Evolutionary conservation across 53 echinoderm and acorn worm species (phyloP), one percentile per base, ranked within the genome.

Genomic region (Apostichopus leukothele): DNA sequence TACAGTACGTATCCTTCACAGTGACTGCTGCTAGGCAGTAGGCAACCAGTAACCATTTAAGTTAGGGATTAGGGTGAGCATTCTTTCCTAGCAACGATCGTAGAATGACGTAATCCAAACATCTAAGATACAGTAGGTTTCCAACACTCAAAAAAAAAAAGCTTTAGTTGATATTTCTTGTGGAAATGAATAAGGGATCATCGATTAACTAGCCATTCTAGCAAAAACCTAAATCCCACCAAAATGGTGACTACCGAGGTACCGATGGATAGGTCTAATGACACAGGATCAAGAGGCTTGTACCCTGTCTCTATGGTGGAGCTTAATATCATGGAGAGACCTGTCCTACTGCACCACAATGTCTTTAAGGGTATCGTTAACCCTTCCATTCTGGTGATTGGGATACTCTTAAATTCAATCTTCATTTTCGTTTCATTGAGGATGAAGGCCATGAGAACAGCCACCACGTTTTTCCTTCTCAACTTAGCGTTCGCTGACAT

Each of bases 401-500:
- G 86, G 1, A 5, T 86, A 22, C n/a, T 86, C 50, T 14, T 86
- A 6, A 86, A 86, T 39, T 25, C 67, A 11, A 13, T 67, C 8
- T 86, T 86, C 67, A 68, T 86, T 86, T 86, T 67, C 63, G 71
- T 86, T 26, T 66, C 86, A 4, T 27, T 68, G 51, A 86, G 61
- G 61, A 67, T 61, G 0, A 86, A 67, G 61, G 13, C 86, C 61
- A 66, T 86, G 50, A 26, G 86, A 8, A 60, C 86, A 12, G 51
- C 86, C 23, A 61, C 86, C 12, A 86, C 66, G 7, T 61, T 86
- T 5, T 86, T 67, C 23, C 67, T 86, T 16, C 55, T 86, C 13
- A 86, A 86, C 71, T 22, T 86, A 12, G 86, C 86, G 0, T 7
- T 86, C 1, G 86, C 86, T 5, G 71, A 86, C 18, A 86, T 86